Percentiles rank a stretch among this genome's conserved stretches.
These are phyloP conservation scores for Bradypodion pumilum DNA, from an alignment of 2,797 vertebrate genomes.

Conservation along the genomic window DNA sequence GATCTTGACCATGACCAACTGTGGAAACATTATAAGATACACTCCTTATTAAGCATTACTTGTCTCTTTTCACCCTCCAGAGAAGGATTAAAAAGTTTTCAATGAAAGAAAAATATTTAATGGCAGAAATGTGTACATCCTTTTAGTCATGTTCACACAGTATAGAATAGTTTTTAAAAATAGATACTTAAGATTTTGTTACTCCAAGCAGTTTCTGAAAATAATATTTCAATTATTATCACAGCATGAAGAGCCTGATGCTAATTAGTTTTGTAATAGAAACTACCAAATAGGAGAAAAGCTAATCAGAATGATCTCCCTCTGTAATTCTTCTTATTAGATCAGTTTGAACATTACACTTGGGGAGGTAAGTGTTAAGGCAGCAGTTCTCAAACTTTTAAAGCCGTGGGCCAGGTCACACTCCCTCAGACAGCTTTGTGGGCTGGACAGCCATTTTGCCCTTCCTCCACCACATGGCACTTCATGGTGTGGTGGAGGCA, in stretches of 20 bases:
- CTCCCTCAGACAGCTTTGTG: too few species aligned
- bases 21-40: not conserved
- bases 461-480: too few species aligned
- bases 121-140: slow-evolving; percentile 35
- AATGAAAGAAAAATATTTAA: not conserved
- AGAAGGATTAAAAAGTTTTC: not conserved
- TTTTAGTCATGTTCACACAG: not conserved
- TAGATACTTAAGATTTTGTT: slow-evolving; percentile 40
- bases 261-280: slow-evolving; percentile 63
- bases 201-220: slow-evolving; percentile 38
- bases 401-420: too few species aligned
- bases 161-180: slow-evolving; percentile 41
- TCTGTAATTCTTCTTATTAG: slow-evolving; percentile 17
- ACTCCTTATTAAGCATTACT: not conserved
- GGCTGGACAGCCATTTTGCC: too few species aligned
- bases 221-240: slow-evolving; percentile 43
- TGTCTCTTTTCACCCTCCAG: not conserved
- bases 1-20: not conserved
- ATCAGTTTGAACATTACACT: slow-evolving; percentile 35
- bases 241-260: slow-evolving; percentile 48
- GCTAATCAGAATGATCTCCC: slow-evolving; percentile 54
- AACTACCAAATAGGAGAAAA: slow-evolving; percentile 41
- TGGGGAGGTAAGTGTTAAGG: slow-evolving; percentile 39
- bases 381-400: too few species aligned
- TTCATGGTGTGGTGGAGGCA: too few species aligned